Evolutionary conservation across 2,113 vertebrate genomes (phyloP), one percentile per base, ranked within the genome.

Genomic region (Aphelocoma coerulescens): DNA sequence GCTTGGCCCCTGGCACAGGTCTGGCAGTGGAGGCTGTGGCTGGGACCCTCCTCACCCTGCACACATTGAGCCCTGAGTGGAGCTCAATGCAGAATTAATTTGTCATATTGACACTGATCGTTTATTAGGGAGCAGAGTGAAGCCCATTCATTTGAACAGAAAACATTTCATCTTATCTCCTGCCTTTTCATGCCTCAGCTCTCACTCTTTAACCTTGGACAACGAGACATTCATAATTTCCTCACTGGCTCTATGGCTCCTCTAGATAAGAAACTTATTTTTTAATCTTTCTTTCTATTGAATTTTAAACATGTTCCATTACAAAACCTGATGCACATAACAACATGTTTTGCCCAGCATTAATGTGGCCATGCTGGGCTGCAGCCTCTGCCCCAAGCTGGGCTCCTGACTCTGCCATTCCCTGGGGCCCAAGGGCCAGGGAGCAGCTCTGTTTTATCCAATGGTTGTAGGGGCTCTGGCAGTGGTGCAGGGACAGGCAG

Each of bases 81-180:
- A 84, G 68, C 90, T 97, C 93, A 80, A 65, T 67, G 90, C 86
- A 81, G 96, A 96, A 97, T 97, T 97, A 97, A 97, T 97, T 97
- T 96, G 96, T 97, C 97, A 96, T 95, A 96, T 95, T 97, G 96
- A 97, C 97, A 97, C 96, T 89, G 97, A 96, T 95, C 95, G n/a
- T 97, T 97, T 97, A 95, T 97, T 97, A 97, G 43, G 26, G 91
- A 92, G 93, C 48, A 89, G 96, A 97, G 94, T 95, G 93, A 96
- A 94, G 94, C 95, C 96, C 96, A 96, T 97, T 97, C 97, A 97
- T 97, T 97, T 96, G 93, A 95, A 97, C 93, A 96, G 95, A 97
- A 96, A 96, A 96, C 94, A 85, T 93, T 97, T 91, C 91, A 92
- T 97, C 97, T 97, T 97, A 97, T 97, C 97, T 96, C 86, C 89